Evolutionary conservation across 2,797 vertebrate genomes (phyloP), one percentile per base, ranked within the genome.

Genomic region (Apogon talboti): DNA sequence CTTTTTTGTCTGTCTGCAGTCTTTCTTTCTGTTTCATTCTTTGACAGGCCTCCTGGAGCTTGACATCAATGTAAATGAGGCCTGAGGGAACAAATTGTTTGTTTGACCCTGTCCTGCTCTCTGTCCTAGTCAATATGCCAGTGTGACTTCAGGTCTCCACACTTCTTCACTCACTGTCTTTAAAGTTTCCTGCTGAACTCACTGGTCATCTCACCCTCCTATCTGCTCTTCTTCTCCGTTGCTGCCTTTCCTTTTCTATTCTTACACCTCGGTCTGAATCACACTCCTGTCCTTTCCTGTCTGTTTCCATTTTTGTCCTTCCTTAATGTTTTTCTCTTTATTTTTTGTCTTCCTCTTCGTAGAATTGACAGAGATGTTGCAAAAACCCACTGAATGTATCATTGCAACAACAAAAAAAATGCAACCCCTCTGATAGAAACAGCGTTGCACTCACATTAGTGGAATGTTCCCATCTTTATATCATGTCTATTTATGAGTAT

Each of bases 61-160:
- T 19, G 18, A 37, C 61, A 57, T 81, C 64, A 63, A 90, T 88
- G 83, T 69, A 79, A 85, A 81, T 87, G 66, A 87, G 82, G 69
- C 78, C 73, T 64, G 51, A 68, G 75, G 47, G 67, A 78, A 86
- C 75, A 78, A 74, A 81, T 66, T 82, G 71, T 83, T 84, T 87
- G 77, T 80, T 78, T 82, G 76, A 68, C 57, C 66, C 45, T 9
- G 21, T 60, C 73, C 49, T 46, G 28, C 54, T 74, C 69, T 69
- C 49, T 42, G 53, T 83, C 66, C 62, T 37, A 1, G 68, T 84
- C 75, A 43, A 86, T 79, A 78, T 41, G 57, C 46, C 78, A 24
- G 47, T 12, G 5, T 77, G 75, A 76, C 73, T 82, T 81, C 78
- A 2, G 30, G 44, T 42, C 53, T 52, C 8, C 43, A n/a, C 57